phyloP scores from a whole-genome alignment of 2,797 vertebrate genomes.

The Staurois parvus region DNA sequence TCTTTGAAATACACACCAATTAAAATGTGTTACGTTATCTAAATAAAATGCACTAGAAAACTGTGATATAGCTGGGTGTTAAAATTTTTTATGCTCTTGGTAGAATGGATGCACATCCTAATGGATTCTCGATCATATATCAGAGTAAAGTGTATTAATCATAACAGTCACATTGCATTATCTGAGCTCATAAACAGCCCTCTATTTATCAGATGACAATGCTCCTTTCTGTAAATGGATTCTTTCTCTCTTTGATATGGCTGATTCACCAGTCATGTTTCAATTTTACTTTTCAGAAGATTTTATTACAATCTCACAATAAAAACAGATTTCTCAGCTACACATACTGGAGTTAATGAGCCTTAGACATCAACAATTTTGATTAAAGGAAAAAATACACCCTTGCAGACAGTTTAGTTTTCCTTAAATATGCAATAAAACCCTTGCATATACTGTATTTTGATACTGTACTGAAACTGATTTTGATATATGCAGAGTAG shows the following conservation, averaged over 20 bases:
- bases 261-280: constrained; percentile 32
- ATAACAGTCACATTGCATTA: constrained; percentile 46
- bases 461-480: too few relatives aligned
- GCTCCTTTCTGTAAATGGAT: constrained; percentile 25
- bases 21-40: neutral
- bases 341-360: constrained; percentile 29
- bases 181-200: constrained; percentile 22
- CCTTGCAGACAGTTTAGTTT: constrained; percentile 23
- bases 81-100: constrained; percentile 18
- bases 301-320: constrained; percentile 44
- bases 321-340: constrained; percentile 29
- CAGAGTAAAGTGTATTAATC: constrained; percentile 41
- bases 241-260: constrained; percentile 31
- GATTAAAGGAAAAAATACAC: constrained; percentile 26
- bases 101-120: constrained; percentile 17
- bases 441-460: neutral
- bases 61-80: neutral
- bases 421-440: constrained; percentile 37
- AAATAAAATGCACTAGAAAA: neutral
- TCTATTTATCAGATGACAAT: constrained; percentile 54
- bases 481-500: neutral
- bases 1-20: neutral
- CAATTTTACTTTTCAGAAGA: constrained; percentile 30
- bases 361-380: constrained; percentile 26
- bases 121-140: constrained; percentile 41